Evolutionary conservation across 2,797 vertebrate genomes (phyloP).

Genomic region (Ctenochaetus hawaiiensis): DNA sequence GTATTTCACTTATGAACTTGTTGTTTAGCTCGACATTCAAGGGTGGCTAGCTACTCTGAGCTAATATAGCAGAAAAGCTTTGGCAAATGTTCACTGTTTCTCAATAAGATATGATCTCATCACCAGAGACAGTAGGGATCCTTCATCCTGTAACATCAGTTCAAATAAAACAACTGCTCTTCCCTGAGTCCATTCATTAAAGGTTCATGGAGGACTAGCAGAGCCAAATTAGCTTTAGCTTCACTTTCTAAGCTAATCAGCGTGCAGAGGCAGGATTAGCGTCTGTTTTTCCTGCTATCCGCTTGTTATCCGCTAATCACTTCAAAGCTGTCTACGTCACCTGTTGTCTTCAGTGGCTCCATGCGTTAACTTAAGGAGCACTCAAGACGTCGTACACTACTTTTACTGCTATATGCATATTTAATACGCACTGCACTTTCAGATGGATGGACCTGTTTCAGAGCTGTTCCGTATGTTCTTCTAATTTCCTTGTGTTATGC

Average conservation of each 20-base stretch:
- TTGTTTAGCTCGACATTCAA: not conserved
- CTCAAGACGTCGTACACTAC: not conserved
- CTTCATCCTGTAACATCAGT: not conserved
- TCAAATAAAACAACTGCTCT: not conserved
- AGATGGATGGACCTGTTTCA: conserved; percentile 10
- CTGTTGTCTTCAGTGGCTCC: conserved; percentile 3
- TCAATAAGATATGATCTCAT: not conserved
- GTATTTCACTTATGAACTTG: too few relatives aligned
- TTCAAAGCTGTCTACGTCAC: conserved; percentile 40
- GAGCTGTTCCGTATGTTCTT: not conserved
- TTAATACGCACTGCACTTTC: conserved; percentile 39
- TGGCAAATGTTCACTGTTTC: not conserved
- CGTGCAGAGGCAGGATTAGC: conserved; percentile 55
- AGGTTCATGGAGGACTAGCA: not conserved
- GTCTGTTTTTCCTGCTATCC: not conserved
- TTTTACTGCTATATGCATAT: conserved; percentile 48
- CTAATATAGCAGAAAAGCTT: too few relatives aligned
- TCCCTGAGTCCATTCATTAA: not conserved
- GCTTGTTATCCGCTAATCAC: conserved; percentile 56
- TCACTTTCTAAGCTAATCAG: conserved; percentile 46
- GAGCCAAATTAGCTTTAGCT: conserved; percentile 29
- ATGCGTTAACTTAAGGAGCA: conserved; percentile 8
- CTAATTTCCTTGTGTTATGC: not conserved
- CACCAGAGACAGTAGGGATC: not conserved
- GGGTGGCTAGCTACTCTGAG: not conserved